A percentile compares a stretch with the other conserved stretches of the same genome.
Conservation (phyloP, 1,140 invertebrate genomes). For the Hetaerina americana region DNA sequence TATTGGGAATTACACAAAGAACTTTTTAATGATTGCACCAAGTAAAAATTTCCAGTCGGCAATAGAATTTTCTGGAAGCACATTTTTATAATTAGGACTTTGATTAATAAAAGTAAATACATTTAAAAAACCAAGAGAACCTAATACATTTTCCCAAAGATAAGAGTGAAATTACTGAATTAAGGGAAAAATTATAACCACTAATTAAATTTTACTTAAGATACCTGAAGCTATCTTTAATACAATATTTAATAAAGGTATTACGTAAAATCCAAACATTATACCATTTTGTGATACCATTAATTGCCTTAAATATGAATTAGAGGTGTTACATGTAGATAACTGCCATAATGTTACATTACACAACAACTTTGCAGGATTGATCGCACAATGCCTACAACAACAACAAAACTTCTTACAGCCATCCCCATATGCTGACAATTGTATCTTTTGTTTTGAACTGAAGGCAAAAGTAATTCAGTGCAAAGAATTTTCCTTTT, state of each 20-base stretch:
- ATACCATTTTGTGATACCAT: not conserved
- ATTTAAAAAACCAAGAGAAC: not conserved
- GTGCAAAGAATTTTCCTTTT: not conserved
- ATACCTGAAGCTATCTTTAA: not conserved
- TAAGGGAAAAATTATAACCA: too few species aligned
- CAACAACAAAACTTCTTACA: not conserved
- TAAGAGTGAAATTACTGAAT: not conserved
- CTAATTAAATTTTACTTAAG: not conserved
- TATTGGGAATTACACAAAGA: not conserved
- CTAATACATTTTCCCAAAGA: not conserved
- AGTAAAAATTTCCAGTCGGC: not conserved
- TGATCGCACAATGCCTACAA: not conserved
- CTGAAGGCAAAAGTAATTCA: not conserved
- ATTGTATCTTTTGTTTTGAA: not conserved
- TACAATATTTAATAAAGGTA: not conserved
- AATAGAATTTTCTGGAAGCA: not conserved
- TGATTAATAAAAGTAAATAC: not conserved
- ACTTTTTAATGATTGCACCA: not conserved
- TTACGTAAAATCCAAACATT: not conserved
- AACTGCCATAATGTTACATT: not conserved
- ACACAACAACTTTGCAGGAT: not conserved
- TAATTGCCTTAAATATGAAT: not conserved
- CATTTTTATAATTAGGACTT: not conserved
- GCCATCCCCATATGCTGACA: not conserved
- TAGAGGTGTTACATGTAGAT: not conserved